Evolutionary conservation across 1,140 invertebrate species (phyloP).

Genomic region (Tyrophagus putrescentiae): DNA sequence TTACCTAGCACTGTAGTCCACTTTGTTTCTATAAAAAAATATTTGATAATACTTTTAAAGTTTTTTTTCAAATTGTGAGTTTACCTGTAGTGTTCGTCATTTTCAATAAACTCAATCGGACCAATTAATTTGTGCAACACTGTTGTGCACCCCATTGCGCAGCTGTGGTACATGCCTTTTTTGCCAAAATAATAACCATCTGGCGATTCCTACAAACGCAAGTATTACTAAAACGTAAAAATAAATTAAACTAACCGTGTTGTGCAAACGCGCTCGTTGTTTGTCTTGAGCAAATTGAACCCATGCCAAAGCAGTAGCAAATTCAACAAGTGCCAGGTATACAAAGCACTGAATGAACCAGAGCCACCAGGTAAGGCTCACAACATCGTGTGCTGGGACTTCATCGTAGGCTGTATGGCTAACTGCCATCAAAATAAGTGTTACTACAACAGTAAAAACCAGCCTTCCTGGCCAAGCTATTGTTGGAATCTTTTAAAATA

Average conservation of each 20-base stretch:
- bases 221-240: background rate
- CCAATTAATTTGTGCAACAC: background rate
- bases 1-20: background rate
- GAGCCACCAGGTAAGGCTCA: constrained; percentile 20
- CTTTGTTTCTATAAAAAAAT: constrained; percentile 4
- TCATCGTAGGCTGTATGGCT: background rate
- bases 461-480: constrained; percentile 25
- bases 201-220: background rate
- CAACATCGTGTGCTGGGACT: constrained; percentile 10
- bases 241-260: background rate
- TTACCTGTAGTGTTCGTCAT: constrained; percentile 2
- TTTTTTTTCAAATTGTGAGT: no score
- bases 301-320: constrained; percentile 14
- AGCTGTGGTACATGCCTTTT: background rate
- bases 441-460: background rate
- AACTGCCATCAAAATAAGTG: background rate
- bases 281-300: constrained; percentile 19
- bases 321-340: constrained; percentile 16
- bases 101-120: background rate
- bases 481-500: no score
- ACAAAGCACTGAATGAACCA: constrained; percentile 19
- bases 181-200: constrained; percentile 15
- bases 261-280: background rate
- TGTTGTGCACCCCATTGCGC: background rate
- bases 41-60: no score